Conservation (phyloP, 2,888 invertebrate genomes). For the Epinotia brunnichana region DNA sequence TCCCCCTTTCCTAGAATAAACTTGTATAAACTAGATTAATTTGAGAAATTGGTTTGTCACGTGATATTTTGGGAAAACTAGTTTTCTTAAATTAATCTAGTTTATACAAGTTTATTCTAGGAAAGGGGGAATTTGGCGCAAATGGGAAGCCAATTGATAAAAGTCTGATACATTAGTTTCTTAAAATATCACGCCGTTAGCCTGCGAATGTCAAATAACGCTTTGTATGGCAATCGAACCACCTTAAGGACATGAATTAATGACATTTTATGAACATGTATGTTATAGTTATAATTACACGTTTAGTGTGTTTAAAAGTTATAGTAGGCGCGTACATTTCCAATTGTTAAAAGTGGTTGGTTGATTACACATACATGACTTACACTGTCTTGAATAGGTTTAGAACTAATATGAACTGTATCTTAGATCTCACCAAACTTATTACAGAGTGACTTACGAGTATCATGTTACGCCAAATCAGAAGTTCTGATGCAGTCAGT, state of each 20-base stretch:
- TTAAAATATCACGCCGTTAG: no score
- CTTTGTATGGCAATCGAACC: no score
- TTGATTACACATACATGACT: background rate
- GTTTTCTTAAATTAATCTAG: no score
- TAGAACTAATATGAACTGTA: background rate
- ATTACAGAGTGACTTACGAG: background rate
- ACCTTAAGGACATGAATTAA: background rate
- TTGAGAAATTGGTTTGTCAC: no score
- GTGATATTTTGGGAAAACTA: no score
- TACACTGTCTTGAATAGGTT: background rate
- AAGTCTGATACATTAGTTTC: no score
- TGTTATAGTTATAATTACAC: background rate
- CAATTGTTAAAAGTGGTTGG: background rate
- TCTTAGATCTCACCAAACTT: background rate
- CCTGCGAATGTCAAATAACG: no score
- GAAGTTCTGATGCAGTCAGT: background rate
- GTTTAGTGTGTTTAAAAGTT: background rate
- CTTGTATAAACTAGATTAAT: no score
- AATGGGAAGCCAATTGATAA: no score
- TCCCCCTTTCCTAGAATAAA: no score
- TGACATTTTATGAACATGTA: background rate
- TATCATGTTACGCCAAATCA: background rate
- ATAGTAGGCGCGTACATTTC: slow-evolving; percentile 3
- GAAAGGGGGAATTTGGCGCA: no score
- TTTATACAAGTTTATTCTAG: no score